These are phyloP conservation scores for Streptopelia turtur DNA, from an alignment of 2,797 vertebrate genomes.

Conservation along the genomic window DNA sequence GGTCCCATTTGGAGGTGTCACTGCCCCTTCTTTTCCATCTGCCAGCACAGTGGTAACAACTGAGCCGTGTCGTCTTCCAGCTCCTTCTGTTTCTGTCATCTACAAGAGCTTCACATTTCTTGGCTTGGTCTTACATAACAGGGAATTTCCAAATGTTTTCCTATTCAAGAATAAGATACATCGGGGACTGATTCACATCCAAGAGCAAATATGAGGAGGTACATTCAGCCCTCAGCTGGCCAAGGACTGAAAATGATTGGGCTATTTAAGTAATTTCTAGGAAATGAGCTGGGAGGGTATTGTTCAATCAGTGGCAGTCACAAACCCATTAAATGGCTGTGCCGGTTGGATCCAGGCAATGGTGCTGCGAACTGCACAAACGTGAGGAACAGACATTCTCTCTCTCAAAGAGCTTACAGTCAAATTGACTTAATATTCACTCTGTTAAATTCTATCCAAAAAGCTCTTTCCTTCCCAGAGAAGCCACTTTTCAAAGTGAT, in stretches of 20 bases:
- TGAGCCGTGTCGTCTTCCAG: neutral
- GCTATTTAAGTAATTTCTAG: conserved; percentile 19
- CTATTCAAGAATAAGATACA: conserved; percentile 6
- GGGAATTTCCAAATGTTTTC: neutral
- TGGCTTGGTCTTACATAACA: neutral
- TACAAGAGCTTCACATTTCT: neutral
- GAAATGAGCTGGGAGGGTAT: conserved; percentile 9
- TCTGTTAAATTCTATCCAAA: neutral
- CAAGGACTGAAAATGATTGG: neutral
- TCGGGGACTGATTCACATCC: neutral
- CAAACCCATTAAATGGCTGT: neutral
- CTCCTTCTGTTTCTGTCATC: neutral
- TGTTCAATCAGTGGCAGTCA: conserved; percentile 18
- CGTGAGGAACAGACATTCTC: neutral
- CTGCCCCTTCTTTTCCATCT: neutral
- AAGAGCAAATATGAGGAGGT: neutral
- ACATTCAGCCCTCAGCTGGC: neutral
- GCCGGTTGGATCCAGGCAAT: neutral
- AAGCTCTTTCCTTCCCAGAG: conserved; percentile 14
- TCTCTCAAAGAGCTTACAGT: neutral
- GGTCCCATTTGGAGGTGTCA: neutral
- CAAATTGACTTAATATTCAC: conserved; percentile 19
- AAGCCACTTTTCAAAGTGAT: conserved; percentile 14
- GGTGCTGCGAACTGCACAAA: neutral
- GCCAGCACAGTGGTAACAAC: neutral